Evolutionary conservation across 2,113 vertebrate genomes (phyloP).

Genomic region (Hippolais icterina): DNA sequence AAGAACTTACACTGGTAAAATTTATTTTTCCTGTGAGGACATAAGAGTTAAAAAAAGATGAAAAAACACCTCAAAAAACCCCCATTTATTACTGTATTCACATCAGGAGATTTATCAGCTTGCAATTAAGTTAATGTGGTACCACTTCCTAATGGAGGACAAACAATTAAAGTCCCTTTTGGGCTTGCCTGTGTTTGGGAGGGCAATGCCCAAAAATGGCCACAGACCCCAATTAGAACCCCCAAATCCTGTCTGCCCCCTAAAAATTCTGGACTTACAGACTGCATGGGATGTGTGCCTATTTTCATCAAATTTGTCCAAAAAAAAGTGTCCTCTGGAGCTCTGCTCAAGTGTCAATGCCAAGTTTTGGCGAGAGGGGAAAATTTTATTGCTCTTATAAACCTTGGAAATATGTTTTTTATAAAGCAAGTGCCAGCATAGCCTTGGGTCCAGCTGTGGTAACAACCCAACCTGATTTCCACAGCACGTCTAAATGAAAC

Average conservation of each 20-base stretch:
- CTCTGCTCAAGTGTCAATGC: background rate
- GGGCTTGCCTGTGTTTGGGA: background rate
- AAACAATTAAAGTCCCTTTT: background rate
- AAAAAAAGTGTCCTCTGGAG: background rate
- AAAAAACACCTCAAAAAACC: background rate
- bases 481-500: constrained; percentile 7
- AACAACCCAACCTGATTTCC: constrained; percentile 26
- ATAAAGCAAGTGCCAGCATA: background rate
- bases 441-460: background rate
- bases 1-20: background rate
- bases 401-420: constrained; percentile 56
- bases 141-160: background rate
- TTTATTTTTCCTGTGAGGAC: background rate
- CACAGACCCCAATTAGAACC: background rate
- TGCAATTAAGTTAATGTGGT: background rate
- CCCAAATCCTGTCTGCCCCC: background rate
- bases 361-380: constrained; percentile 20
- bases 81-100: background rate
- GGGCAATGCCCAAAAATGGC: background rate
- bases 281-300: background rate
- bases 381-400: constrained; percentile 44
- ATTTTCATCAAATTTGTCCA: background rate
- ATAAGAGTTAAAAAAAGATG: background rate
- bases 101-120: background rate
- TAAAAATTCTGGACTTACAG: background rate